A percentile compares a stretch with the other conserved stretches of the same genome.
Evolutionary conservation across 2,113 vertebrate species (phyloP).

Genomic region (Otolemur garnettii): DNA sequence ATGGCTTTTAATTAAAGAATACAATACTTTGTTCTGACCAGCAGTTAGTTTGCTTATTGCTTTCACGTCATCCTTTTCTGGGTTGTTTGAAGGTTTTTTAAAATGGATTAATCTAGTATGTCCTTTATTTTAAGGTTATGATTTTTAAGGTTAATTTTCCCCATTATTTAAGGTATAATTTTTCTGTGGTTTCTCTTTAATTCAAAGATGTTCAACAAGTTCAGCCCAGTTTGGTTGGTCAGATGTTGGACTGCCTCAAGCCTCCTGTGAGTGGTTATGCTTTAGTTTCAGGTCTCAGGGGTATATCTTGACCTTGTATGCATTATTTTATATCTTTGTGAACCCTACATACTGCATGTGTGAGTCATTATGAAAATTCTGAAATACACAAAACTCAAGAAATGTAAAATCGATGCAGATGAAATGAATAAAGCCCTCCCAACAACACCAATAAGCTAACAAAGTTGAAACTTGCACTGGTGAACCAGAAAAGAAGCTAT

Average conservation of each 20-base stretch:
- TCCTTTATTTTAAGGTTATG: background rate
- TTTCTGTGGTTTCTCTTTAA: background rate
- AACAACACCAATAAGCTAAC: no score
- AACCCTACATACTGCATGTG: background rate
- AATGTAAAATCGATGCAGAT: no score
- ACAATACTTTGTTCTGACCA: background rate
- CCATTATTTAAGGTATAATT: background rate
- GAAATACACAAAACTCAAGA: no score
- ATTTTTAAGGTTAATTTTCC: background rate
- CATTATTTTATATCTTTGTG: background rate
- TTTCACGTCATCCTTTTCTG: background rate
- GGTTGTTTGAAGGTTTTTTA: background rate
- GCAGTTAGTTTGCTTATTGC: background rate
- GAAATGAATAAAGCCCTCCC: no score
- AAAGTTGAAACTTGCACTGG: no score
- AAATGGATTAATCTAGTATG: background rate
- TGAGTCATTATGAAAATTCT: no score
- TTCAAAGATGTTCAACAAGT: background rate
- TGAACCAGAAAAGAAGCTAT: no score
- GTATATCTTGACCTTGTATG: background rate
- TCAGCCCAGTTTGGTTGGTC: background rate
- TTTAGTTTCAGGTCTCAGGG: background rate
- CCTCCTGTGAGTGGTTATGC: background rate
- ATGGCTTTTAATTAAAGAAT: background rate
- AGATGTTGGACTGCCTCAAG: background rate